A percentile compares a stretch with the other conserved stretches of the same genome.
Conservation (phyloP, 2,797 vertebrate genomes). For the Crypturellus tataupa region DNA sequence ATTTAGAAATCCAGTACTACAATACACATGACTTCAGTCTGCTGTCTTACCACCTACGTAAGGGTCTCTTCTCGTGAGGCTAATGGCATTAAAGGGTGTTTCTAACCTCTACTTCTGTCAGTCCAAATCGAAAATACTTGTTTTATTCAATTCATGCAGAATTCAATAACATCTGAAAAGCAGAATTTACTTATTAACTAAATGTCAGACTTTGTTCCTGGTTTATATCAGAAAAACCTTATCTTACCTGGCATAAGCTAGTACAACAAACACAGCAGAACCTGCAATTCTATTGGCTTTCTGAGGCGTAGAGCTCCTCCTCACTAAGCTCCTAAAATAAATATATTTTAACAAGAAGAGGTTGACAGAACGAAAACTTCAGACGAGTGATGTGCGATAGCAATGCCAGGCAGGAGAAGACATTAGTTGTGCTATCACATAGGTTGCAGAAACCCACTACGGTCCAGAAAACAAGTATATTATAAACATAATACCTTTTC, state of each 20-base stretch:
- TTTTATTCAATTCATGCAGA: background rate
- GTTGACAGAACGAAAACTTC: background rate
- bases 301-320: background rate
- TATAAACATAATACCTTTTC: background rate
- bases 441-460: background rate
- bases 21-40: background rate
- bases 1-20: background rate
- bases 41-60: background rate
- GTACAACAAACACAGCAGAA: constrained; percentile 34
- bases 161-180: constrained; percentile 1
- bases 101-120: background rate
- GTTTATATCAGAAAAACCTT: constrained; percentile 50
- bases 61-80: background rate
- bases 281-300: constrained; percentile 31
- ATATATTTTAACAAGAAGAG: constrained; percentile 1
- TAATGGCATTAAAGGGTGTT: background rate
- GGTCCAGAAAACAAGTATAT: background rate
- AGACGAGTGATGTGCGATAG: background rate
- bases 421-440: background rate
- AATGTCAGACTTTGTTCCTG: constrained; percentile 19
- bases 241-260: constrained; percentile 12
- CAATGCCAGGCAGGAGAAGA: background rate
- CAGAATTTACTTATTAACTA: constrained; percentile 57
- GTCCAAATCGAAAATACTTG: background rate
- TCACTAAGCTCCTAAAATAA: background rate